These are phyloP conservation scores for Periplaneta americana DNA, from an alignment of 1,140 invertebrate genomes.

Conservation along the genomic window DNA sequence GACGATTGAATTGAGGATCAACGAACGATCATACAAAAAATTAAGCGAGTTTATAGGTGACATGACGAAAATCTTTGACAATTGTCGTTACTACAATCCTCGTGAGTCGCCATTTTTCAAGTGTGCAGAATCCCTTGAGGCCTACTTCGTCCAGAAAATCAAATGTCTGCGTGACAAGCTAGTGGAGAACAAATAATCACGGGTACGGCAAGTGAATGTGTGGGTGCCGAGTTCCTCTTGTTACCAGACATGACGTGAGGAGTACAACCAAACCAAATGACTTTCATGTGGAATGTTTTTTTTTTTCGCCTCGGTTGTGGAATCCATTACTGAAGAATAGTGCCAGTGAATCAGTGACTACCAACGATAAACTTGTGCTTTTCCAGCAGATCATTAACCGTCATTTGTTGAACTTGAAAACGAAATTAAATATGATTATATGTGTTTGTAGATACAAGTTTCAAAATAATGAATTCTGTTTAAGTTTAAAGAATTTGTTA, in stretches of 20 bases:
- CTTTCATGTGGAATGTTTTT: neutral
- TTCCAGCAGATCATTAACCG: neutral
- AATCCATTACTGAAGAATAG: neutral
- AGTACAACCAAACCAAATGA: neutral
- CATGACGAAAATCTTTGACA: conserved; percentile 97
- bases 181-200: conserved; percentile 45
- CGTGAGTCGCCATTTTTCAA: conserved; percentile 92
- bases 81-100: conserved; percentile 95
- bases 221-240: neutral
- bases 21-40: conserved; percentile 75
- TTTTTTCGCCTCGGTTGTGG: neutral
- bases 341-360: neutral
- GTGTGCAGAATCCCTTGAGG: conserved; percentile 90
- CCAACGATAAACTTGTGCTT: neutral
- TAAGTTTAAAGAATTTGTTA: neutral
- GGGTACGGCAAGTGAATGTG: neutral
- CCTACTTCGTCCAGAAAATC: conserved; percentile 92
- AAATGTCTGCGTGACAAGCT: conserved; percentile 77
- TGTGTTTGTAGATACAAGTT: neutral
- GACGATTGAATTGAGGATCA: conserved; percentile 85
- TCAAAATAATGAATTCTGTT: neutral
- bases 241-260: neutral
- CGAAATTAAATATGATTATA: neutral
- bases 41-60: conserved; percentile 94
- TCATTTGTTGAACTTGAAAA: neutral